Conservation (phyloP, 2,888 invertebrate species). For the Leptinotarsa haldemani region DNA sequence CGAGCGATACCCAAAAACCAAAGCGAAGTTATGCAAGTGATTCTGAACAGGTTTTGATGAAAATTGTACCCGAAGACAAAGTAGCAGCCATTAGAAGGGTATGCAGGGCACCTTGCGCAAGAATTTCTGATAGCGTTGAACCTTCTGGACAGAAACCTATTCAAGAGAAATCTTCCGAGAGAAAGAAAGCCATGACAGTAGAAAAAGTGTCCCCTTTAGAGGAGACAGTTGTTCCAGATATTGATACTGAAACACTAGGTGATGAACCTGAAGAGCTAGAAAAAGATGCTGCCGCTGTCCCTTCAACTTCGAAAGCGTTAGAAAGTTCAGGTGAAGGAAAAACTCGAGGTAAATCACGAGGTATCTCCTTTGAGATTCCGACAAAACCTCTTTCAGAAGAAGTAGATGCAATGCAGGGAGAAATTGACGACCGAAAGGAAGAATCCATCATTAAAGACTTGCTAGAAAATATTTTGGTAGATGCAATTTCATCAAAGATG, state of each 20-base stretch:
- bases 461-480: neutral
- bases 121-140: neutral
- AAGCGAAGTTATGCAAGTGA: neutral
- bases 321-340: no score
- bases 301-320: no score
- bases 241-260: no score
- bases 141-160: neutral
- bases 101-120: conserved; percentile 1
- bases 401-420: neutral
- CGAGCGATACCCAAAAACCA: neutral
- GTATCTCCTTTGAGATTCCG: neutral
- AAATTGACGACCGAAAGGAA: neutral
- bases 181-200: no score
- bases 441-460: neutral
- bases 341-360: neutral
- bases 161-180: neutral
- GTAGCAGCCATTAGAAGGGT: neutral
- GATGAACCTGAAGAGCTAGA: no score
- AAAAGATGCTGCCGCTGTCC: no score
- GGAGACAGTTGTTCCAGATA: no score
- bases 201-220: no score
- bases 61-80: neutral
- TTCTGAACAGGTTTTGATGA: neutral
- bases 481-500: neutral
- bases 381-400: neutral